Conservation (phyloP, 1,140 invertebrate species). For the Chironomus tepperi region DNA sequence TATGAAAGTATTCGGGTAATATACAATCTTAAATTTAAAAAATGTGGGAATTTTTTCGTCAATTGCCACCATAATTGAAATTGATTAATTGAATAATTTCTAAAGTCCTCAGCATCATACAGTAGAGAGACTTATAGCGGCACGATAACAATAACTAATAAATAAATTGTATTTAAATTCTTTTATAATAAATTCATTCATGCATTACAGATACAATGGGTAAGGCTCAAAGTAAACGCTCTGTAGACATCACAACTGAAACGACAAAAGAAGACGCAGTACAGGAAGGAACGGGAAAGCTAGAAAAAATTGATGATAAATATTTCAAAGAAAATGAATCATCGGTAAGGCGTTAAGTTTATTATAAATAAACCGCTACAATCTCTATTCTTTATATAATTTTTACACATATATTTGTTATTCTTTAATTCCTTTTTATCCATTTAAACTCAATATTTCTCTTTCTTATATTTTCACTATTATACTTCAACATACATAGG, state of each 20-base stretch:
- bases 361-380: conserved; percentile 28
- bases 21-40: too few relatives aligned
- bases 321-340: conserved; percentile 49
- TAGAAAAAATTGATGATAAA: conserved; percentile 58
- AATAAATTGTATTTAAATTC: background rate
- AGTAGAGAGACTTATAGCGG: background rate
- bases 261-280: conserved; percentile 60
- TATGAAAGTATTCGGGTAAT: too few relatives aligned
- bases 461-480: background rate
- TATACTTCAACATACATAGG: background rate
- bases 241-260: conserved; percentile 72
- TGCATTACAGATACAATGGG: conserved; percentile 51
- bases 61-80: conserved; percentile 7
- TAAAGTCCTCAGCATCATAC: background rate
- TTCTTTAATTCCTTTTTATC: background rate
- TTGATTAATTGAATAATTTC: conserved; percentile 8
- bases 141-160: background rate
- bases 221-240: conserved; percentile 73
- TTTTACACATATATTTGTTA: too few relatives aligned
- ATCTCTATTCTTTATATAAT: background rate
- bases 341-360: conserved; percentile 29
- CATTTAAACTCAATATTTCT: conserved; percentile 11
- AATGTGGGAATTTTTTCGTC: background rate
- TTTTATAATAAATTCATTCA: conserved; percentile 4
- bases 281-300: conserved; percentile 51